phyloP scores from a whole-genome alignment of 2,797 vertebrate genomes.

The Falco novaeseelandiae region DNA sequence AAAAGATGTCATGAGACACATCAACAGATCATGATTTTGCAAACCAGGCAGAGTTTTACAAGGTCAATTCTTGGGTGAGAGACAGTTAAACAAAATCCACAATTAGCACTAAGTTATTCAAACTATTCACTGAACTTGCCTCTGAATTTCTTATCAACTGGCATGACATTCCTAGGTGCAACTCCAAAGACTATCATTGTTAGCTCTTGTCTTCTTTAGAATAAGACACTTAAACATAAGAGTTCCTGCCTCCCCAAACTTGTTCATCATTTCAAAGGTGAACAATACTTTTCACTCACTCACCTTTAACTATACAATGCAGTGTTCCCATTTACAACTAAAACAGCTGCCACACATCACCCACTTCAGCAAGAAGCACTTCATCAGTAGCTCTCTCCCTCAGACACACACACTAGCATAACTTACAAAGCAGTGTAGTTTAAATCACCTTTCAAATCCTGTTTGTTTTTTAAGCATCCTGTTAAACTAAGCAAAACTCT shows the following conservation, averaged over 20 bases:
- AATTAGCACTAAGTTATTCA: not conserved
- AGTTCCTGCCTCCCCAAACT: not conserved
- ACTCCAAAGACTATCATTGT: not conserved
- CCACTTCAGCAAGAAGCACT: not conserved
- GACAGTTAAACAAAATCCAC: not conserved
- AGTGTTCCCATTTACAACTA: not conserved
- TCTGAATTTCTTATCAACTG: not conserved
- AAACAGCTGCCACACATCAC: not conserved
- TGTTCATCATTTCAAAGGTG: not conserved
- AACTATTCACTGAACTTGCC: not conserved
- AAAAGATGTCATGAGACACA: not conserved
- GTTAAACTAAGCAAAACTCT: not conserved
- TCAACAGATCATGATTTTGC: not conserved
- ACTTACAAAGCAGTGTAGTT: not conserved
- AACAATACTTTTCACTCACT: not conserved
- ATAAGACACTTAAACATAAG: not conserved
- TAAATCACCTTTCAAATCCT: not conserved
- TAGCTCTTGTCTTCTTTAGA: not conserved
- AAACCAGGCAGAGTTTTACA: not conserved
- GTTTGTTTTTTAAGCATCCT: not conserved
- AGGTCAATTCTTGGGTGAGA: not conserved
- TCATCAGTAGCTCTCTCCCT: not conserved
- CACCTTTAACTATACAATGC: not conserved
- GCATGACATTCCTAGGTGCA: not conserved
- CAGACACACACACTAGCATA: not conserved